Evolutionary conservation across 2,888 invertebrate species (phyloP).

Genomic region (Synanthedon vespiformis): DNA sequence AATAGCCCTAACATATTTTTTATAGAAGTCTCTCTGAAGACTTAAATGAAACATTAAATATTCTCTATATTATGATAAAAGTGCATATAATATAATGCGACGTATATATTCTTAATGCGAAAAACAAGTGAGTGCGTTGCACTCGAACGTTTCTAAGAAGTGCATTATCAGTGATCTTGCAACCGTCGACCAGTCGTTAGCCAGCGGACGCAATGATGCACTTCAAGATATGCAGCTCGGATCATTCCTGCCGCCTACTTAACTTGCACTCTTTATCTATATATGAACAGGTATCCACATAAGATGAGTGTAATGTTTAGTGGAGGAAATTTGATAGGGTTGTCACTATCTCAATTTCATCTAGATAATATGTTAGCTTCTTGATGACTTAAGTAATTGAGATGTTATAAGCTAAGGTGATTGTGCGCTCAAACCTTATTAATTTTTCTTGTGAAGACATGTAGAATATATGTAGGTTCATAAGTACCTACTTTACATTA

Average conservation of each 20-base stretch:
- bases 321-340: background rate
- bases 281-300: background rate
- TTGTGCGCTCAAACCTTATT: too few relatives aligned
- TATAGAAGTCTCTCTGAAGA: too few relatives aligned
- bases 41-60: too few relatives aligned
- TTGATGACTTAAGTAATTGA: too few relatives aligned
- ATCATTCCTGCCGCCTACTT: conserved; percentile 12
- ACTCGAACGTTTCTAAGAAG: conserved; percentile 45
- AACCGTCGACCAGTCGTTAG: conserved; percentile 32
- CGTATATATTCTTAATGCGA: conserved; percentile 14
- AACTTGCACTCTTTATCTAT: conserved; percentile 5
- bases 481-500: too few relatives aligned
- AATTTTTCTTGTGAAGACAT: too few relatives aligned
- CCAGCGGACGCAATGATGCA: conserved; percentile 28
- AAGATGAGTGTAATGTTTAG: background rate
- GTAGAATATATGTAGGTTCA: too few relatives aligned
- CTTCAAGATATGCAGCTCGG: conserved; percentile 32
- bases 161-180: conserved; percentile 51
- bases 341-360: too few relatives aligned
- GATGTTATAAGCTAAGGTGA: too few relatives aligned
- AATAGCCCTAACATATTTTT: too few relatives aligned
- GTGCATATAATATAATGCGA: background rate
- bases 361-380: too few relatives aligned
- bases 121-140: conserved; percentile 33
- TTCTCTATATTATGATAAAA: too few relatives aligned